phyloP scores from a whole-genome alignment of 2,113 vertebrate species.

The Glaucidium brasilianum region DNA sequence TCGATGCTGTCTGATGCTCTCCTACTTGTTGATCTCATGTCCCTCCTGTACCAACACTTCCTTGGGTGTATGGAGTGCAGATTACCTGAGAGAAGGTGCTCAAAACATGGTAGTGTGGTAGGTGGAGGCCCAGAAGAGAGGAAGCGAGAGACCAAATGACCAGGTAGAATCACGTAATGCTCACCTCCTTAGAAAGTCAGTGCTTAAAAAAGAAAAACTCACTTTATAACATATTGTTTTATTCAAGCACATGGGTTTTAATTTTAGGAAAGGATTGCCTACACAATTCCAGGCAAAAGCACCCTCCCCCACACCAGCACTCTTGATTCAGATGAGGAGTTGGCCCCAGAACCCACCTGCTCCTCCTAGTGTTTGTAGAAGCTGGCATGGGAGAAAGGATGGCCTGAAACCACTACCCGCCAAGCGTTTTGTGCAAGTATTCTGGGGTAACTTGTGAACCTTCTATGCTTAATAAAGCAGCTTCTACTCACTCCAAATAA shows the following conservation, averaged over 20 bases:
- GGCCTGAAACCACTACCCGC: background rate
- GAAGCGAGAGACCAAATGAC: accelerated
- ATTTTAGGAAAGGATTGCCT: background rate
- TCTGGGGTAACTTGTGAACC: background rate
- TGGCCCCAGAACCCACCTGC: background rate
- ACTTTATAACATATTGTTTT: background rate
- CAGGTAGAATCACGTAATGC: background rate
- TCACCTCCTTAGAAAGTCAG: background rate
- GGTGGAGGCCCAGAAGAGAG: background rate
- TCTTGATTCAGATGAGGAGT: background rate
- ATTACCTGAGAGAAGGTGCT: background rate
- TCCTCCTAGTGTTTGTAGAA: background rate
- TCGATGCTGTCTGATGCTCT: background rate
- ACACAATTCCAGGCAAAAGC: background rate
- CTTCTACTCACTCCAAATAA: background rate
- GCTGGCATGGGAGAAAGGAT: background rate
- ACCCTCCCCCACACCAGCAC: accelerated
- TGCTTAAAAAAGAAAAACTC: background rate
- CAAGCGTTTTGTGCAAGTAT: background rate
- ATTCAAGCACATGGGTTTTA: background rate
- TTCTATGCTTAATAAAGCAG: background rate
- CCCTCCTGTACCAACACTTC: background rate
- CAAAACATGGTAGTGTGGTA: background rate
- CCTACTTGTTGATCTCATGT: background rate
- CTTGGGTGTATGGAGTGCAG: accelerated